Percentiles rank a stretch among this genome's conserved stretches.
Conservation (phyloP, 2,113 vertebrate genomes). For the Chionis minor region DNA sequence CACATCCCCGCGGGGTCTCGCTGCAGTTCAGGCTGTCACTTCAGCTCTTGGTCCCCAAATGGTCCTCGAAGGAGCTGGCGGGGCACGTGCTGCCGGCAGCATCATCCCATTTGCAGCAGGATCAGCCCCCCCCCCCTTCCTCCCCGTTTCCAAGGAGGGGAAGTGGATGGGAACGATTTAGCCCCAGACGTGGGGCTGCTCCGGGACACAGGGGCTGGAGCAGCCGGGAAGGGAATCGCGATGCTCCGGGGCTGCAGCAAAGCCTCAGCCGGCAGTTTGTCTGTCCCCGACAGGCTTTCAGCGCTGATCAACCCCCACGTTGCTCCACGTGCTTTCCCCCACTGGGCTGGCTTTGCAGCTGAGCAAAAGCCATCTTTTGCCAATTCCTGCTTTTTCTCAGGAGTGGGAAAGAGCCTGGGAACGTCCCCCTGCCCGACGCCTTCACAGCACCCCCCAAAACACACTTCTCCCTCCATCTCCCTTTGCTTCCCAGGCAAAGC, state of each 20-base stretch:
- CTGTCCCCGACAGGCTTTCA: background rate
- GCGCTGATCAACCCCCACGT: background rate
- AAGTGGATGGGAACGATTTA: background rate
- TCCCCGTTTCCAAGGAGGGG: accelerated
- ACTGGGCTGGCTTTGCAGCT: background rate
- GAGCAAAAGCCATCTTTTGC: background rate
- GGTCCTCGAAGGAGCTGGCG: background rate
- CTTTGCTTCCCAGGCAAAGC: background rate
- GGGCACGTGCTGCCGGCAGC: background rate
- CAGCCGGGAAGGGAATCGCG: accelerated
- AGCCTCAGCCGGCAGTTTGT: background rate
- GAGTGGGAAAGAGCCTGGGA: background rate
- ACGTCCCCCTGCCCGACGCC: accelerated
- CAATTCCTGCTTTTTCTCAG: background rate
- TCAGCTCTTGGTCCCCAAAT: background rate
- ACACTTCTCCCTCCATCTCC: accelerated
- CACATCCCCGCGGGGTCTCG: accelerated
- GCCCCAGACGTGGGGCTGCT: background rate
- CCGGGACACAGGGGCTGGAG: background rate
- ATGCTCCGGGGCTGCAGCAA: background rate
- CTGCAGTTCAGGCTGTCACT: background rate
- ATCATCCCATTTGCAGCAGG: background rate
- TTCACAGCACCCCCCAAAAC: too few relatives aligned
- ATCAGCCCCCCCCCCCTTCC: background rate
- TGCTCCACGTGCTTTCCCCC: background rate